Conservation (phyloP, 2,113 vertebrate species). For the Saimiri boliviensis region DNA sequence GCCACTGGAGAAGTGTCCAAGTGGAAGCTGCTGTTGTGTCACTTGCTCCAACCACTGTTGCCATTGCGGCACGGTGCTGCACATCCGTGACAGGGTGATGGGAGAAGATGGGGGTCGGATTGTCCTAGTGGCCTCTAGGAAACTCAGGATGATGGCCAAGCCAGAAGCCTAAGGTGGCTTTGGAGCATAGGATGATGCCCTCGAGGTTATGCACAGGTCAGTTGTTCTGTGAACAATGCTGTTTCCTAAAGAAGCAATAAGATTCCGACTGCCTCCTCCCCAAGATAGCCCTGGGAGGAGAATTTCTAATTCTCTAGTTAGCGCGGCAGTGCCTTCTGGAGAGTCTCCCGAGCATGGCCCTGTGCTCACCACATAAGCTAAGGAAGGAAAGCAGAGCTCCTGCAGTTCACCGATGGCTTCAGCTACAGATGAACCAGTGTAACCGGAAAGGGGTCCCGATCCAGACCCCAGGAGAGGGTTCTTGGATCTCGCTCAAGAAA, state of each 20-base stretch:
- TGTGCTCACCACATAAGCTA: accelerated
- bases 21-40: neutral
- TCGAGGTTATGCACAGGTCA: accelerated
- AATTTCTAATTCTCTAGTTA: neutral
- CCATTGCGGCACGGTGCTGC: neutral
- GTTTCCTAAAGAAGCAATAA: neutral
- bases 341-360: neutral
- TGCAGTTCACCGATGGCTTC: too few relatives aligned
- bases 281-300: neutral
- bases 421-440: neutral
- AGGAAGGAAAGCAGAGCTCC: neutral
- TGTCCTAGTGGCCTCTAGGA: neutral
- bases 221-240: neutral
- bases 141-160: neutral
- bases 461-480: too few relatives aligned
- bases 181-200: neutral
- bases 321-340: neutral
- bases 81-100: neutral
- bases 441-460: too few relatives aligned
- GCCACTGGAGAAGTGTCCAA: neutral
- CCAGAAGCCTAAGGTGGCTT: neutral
- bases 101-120: neutral
- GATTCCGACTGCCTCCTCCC: accelerated
- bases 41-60: neutral
- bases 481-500: too few relatives aligned